A percentile compares a stretch with the other conserved stretches of the same genome.
phyloP scores from a whole-genome alignment of 2,888 invertebrate species.

The Micropterix aruncella region DNA sequence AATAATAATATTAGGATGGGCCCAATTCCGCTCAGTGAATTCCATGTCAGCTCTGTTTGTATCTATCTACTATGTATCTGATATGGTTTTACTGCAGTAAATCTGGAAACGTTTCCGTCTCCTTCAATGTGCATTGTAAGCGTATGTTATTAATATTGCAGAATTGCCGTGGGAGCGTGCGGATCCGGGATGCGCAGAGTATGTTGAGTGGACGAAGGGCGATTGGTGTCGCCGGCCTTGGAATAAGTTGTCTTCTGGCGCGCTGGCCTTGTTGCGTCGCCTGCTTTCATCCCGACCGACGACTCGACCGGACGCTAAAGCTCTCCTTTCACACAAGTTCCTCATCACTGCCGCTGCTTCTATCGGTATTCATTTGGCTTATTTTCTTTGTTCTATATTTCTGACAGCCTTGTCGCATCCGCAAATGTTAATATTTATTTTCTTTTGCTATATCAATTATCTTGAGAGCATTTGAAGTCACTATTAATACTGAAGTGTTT shows the following conservation, averaged over 20 bases:
- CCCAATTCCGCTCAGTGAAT: too few species aligned
- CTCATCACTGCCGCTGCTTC: neutral
- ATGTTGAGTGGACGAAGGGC: conserved; percentile 49
- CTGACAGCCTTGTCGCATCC: neutral
- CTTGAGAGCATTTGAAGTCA: too few species aligned
- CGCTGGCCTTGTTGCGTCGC: conserved; percentile 60
- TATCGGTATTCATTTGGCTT: neutral
- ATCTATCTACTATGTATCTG: too few species aligned
- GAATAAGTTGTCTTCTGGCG: conserved; percentile 64
- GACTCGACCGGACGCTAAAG: conserved; percentile 48
- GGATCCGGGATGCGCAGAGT: conserved; percentile 51
- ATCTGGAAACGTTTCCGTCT: too few species aligned
- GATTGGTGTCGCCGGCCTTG: conserved; percentile 58
- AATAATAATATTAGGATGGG: too few species aligned
- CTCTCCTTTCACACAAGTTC: conserved; percentile 59
- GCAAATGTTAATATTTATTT: conserved; percentile 5
- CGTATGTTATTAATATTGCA: too few species aligned
- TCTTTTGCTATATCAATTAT: too few species aligned
- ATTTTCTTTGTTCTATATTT: conserved; percentile 6
- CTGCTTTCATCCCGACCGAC: conserved; percentile 56
- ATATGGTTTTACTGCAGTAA: too few species aligned
- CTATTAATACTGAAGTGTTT: too few species aligned
- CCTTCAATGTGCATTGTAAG: too few species aligned
- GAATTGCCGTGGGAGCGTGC: conserved; percentile 95
- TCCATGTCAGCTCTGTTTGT: too few species aligned